Evolutionary conservation across 2,888 invertebrate genomes (phyloP).

Genomic region (Meandrusa payeni): DNA sequence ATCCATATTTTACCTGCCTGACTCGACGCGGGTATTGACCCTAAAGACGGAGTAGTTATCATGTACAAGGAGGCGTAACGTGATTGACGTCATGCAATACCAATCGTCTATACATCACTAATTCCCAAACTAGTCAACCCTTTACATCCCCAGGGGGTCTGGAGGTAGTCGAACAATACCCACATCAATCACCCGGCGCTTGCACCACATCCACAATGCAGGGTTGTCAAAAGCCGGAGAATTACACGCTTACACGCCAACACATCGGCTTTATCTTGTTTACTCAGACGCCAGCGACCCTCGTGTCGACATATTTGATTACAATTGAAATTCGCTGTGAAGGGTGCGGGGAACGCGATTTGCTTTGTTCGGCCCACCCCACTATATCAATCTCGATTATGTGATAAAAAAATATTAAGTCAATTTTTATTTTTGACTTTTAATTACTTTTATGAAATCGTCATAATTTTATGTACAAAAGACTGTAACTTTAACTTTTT

Average conservation of each 20-base stretch:
- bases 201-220: slow-evolving; percentile 29
- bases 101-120: neutral
- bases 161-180: slow-evolving; percentile 1
- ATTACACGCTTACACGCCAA: slow-evolving; percentile 50
- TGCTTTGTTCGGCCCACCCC: slow-evolving; percentile 12
- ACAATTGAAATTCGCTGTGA: slow-evolving; percentile 56
- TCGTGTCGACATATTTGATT: slow-evolving; percentile 61
- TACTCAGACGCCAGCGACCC: slow-evolving; percentile 55
- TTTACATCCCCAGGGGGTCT: neutral
- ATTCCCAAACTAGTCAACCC: slow-evolving; percentile 10
- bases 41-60: no score
- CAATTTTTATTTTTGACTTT: neutral
- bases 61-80: no score
- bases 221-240: slow-evolving; percentile 53
- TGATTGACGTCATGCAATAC: neutral
- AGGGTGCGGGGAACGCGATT: slow-evolving; percentile 2
- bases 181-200: slow-evolving; percentile 22
- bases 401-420: slow-evolving; percentile 7
- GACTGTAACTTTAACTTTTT: no score
- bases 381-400: slow-evolving; percentile 6
- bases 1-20: no score
- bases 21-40: no score
- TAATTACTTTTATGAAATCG: neutral
- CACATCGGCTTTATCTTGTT: slow-evolving; percentile 68
- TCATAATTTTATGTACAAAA: no score